Evolutionary conservation across 2,888 invertebrate species (phyloP).

Genomic region (Phasia obesa): DNA sequence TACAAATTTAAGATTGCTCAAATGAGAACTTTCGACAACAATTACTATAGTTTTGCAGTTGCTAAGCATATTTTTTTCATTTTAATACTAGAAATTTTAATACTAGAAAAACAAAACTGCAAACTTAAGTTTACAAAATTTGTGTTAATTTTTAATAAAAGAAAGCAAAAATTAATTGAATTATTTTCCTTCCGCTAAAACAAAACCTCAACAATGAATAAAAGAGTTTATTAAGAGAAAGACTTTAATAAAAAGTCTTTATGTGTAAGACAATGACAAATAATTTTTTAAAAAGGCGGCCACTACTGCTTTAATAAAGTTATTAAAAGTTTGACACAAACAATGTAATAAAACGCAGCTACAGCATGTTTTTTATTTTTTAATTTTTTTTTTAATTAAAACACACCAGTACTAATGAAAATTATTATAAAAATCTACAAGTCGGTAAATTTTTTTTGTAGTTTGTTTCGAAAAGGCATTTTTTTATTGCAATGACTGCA

Average conservation of each 20-base stretch:
- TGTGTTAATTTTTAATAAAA: background rate
- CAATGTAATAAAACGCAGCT: conserved; percentile 24
- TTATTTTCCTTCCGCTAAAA: conserved; percentile 27
- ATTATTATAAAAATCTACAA: background rate
- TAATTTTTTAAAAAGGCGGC: background rate
- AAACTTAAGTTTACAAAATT: background rate
- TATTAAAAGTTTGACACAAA: background rate
- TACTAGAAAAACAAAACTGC: background rate
- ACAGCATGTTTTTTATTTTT: conserved; percentile 43
- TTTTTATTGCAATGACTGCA: no score
- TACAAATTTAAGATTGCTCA: no score
- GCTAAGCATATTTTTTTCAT: no score
- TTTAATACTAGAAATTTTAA: no score
- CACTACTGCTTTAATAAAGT: background rate
- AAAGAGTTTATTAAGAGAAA: background rate
- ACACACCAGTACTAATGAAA: background rate
- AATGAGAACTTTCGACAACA: no score
- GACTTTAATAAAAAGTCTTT: background rate
- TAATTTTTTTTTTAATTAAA: conserved; percentile 13
- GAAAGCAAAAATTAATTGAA: background rate
- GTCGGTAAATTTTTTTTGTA: no score
- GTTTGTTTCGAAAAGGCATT: no score
- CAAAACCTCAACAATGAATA: conserved; percentile 30
- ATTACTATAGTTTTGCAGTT: no score
- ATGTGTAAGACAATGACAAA: background rate